Evolutionary conservation across 53 echinoderm and acorn worm species (phyloP), one percentile per base, ranked within the genome.

Genomic region (Mesocentrotus franciscanus): DNA sequence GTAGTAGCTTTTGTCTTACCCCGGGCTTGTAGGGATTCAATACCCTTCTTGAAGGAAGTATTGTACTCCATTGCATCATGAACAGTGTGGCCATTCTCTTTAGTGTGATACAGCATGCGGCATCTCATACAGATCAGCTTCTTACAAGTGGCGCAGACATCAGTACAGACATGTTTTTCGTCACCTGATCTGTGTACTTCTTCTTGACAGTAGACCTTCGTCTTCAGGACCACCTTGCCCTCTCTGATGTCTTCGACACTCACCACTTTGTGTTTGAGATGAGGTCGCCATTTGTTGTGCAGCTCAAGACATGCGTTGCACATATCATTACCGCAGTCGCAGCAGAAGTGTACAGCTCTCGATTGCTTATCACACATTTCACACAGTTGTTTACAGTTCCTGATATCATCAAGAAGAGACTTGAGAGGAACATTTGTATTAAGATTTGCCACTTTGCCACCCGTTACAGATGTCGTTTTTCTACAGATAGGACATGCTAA

Each of bases 101-200:
- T 39, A 39, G 39, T 36, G 39, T 79, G 79, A 17, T 79, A 17
- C 6, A 79, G 0, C 79, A 36, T 36, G 4, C 79, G 39, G 12
- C 79, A 27, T 79, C 36, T 79, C 12, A 33, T 12, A 39, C 79
- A 79, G 39, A 79, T 79, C 39, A 79, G 32, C 79, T 58, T 85
- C 87, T n/a, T 85, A 58, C 87, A 85, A 13, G 87, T 85, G 17
- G 13, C 8, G 27, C 87, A 85, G 16, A 85, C 87, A 57, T 58
- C 87, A 2, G 56, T 57, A 18, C 87, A 85, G 16, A 18, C 76
- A 15, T 76, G 30, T 49, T 83, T 14, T 17, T 83, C 4, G 1
- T 27, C 26, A 14, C 24, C 57, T 11, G 75, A 29, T 75, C 14
- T 6, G 79, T 79, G 79, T 61, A 8, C 61, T 61, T 61, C 15